Base-by-base conservation (phyloP, 1,140 invertebrate genomes). In the Camponotus vicinus region DNA sequence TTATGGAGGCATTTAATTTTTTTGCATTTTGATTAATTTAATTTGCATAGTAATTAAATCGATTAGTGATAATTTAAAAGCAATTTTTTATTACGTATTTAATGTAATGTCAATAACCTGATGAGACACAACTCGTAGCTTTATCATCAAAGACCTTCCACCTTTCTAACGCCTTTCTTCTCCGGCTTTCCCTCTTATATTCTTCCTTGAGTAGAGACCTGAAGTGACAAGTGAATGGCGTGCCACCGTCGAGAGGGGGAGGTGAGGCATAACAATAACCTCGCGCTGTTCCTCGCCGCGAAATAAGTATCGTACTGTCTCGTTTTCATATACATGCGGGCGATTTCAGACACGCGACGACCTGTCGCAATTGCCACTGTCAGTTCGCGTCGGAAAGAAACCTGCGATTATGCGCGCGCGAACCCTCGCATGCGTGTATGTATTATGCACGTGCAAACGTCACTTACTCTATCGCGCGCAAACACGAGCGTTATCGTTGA, bases 181-280 rank as follows among this genome's bases (percentile, higher is more conserved):
- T 52, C 61, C 13, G 63, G 45, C 45, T 89, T 88, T 85, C 59
- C 40, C 52, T 86, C 67, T 57, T 80, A 82, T 61, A 79, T 86
- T 86, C 80, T 80, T 83, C 40, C 18, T 71, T 52, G 42, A 61
- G 79, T 67, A 61, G 42, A 34, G 76, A 73, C 21, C 37, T 70
- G 11, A 67, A 71, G 79, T 90, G 89, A 90, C 89, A 80, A 59
- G 67, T 86, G 89, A 90, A 88, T 90, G 89, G 86, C 89, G 55
- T 67, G 37, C 79, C 55, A 91, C 84, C 75, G 78, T 85, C 42
- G 76, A 34, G 42, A 37, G 37, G 37, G 49, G 66, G 11, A 5
- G 8, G 11, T 21, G 6, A 55, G 45, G 85, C 78, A 87, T 87
- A 88, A 71, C 83, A 80, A 86, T 88, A 90, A 90, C 59, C 78